Evolutionary conservation across 2,113 vertebrate genomes (phyloP), one percentile per base, ranked within the genome.

Genomic region (Amphilophus citrinellus): DNA sequence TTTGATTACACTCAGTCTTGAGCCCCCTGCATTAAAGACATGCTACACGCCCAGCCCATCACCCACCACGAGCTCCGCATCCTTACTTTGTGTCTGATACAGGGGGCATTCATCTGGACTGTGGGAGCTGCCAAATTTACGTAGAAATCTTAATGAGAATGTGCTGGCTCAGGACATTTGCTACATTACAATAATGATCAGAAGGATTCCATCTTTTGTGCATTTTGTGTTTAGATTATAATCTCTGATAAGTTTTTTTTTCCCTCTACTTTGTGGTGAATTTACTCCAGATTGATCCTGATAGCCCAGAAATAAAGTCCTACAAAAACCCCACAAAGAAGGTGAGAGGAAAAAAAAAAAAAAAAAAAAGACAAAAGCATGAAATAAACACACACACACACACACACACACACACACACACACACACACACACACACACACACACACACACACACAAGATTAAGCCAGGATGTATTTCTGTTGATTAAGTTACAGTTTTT

Each of bases 371-470:
- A 44, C 44, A 18, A 27, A 17, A 0, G 17, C 27, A 15, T 68
- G 8, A 47, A 68, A 47, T 24, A 68, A 14, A 0, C 44, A 11
- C 53, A n/a, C n/a, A 22, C 22, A 0, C 44, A 11, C 53, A 0
- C 44, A 11, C 53, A 0, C 44, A 11, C 53, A 0, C 44, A 11
- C 53, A 0, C 44, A 11, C 53, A 0, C 44, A 11, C 53, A 0
- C 44, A 11, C 53, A 0, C 44, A 11, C 53, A 0, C 44, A 11
- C 53, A 57, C 65, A 1, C 3, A 50, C 30, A 30, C 30, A 30
- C 30, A 30, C 30, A 30, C 30, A 30, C 30, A 30, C 4, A 4
- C 30, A 30, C 13, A 4, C 44, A 50, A 50, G 47, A 50, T 50
- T 17, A 47, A 47, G 10, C 13, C 13, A 17, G 47, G 47, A 50